Evolutionary conservation across 2,113 vertebrate species (phyloP).

Genomic region (Electrona antarctica): DNA sequence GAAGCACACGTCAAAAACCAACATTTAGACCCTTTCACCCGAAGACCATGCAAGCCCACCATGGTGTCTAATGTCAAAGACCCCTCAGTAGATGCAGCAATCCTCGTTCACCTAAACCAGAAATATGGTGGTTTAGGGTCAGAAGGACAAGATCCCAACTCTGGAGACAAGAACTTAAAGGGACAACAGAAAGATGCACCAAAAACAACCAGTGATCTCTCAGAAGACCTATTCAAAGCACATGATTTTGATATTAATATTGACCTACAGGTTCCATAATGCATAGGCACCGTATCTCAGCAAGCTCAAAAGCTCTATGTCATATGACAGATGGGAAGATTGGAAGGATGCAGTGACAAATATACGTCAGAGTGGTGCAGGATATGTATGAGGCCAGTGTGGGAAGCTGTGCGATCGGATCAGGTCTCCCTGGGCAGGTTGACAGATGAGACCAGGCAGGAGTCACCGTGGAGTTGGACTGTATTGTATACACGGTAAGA

Average conservation of each 20-base stretch:
- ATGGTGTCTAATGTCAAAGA: slow-evolving; percentile 99
- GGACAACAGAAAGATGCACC: slow-evolving; percentile 86
- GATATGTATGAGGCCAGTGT: no score
- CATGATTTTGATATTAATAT: slow-evolving; percentile 99
- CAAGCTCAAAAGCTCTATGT: slow-evolving; percentile 92
- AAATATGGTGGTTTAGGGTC: slow-evolving; percentile 95
- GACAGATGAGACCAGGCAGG: no score
- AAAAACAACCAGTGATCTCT: slow-evolving; percentile 94
- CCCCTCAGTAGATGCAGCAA: slow-evolving; percentile 97
- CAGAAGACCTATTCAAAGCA: slow-evolving; percentile 98
- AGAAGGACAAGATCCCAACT: slow-evolving; percentile 49
- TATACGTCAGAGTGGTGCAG: no score
- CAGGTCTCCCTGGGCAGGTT: no score
- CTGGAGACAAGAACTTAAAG: slow-evolving; percentile 83
- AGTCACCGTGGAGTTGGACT: no score
- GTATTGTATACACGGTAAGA: no score
- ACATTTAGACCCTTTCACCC: slow-evolving; percentile 98
- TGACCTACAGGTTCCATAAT: slow-evolving; percentile 92
- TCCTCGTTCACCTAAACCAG: slow-evolving; percentile 96
- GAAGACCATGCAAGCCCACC: slow-evolving; percentile 97
- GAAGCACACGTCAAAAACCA: slow-evolving; percentile 97
- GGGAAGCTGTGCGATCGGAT: no score
- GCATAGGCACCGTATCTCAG: slow-evolving; percentile 95
- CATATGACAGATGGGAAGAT: slow-evolving; percentile 89
- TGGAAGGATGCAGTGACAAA: no score